Conservation (phyloP, 2,888 invertebrate genomes). For the Aplocera efformata region DNA sequence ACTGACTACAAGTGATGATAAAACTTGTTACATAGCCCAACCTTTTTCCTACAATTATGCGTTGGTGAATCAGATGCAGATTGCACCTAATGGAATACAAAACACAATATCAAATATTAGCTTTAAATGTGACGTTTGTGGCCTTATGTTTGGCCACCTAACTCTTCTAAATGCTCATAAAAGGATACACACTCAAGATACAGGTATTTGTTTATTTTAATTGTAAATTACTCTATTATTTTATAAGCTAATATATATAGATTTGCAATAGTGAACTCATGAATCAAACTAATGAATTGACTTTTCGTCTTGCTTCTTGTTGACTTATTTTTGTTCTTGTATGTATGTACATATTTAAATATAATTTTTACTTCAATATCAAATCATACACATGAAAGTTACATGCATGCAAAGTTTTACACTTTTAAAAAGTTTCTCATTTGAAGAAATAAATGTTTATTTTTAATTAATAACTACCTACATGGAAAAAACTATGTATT, state of each 20-base stretch:
- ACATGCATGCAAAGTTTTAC: too few species aligned
- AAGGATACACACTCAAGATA: conserved; percentile 86
- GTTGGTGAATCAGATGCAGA: conserved; percentile 91
- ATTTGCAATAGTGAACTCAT: too few species aligned
- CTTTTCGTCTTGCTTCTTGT: too few species aligned
- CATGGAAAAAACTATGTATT: too few species aligned
- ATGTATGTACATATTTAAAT: too few species aligned
- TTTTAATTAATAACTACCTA: too few species aligned
- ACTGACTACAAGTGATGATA: conserved; percentile 82
- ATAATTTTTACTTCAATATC: too few species aligned
- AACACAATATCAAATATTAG: conserved; percentile 90
- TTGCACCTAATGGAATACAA: conserved; percentile 84
- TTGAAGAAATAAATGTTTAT: not conserved
- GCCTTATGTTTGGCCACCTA: conserved; percentile 91
- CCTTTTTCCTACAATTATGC: conserved; percentile 91
- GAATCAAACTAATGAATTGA: too few species aligned
- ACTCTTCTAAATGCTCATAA: conserved; percentile 92
- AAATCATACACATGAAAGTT: too few species aligned
- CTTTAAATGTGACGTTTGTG: conserved; percentile 93
- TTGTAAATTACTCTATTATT: not conserved
- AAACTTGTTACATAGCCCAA: conserved; percentile 87
- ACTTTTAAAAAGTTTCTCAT: too few species aligned
- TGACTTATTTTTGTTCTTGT: too few species aligned
- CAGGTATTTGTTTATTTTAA: conserved; percentile 49
- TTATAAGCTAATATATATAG: too few species aligned